Evolutionary conservation across 2,888 invertebrate genomes (phyloP).

Genomic region (Diarsia rubi): DNA sequence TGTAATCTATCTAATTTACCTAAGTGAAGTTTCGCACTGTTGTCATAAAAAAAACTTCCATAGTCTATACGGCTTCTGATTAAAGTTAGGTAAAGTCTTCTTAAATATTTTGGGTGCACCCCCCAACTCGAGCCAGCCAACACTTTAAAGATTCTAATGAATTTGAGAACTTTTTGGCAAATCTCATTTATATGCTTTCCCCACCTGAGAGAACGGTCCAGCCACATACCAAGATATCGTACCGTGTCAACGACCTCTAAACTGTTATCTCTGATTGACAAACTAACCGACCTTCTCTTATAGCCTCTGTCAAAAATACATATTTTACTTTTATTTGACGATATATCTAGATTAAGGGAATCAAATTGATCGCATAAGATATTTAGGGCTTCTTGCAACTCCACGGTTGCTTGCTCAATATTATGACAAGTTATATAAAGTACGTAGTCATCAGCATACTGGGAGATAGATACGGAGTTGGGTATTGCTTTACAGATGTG

Average conservation of each 20-base stretch:
- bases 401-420: background rate
- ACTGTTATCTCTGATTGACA: background rate
- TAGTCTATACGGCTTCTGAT: background rate
- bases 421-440: constrained; percentile 1
- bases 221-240: constrained; percentile 1
- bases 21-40: too few relatives aligned
- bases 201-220: background rate
- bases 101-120: background rate
- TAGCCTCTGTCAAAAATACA: constrained; percentile 4
- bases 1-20: too few relatives aligned
- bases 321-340: constrained; percentile 5
- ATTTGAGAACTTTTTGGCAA: background rate
- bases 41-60: background rate
- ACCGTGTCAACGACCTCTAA: background rate
- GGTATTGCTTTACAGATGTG: background rate
- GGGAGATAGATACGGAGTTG: background rate
- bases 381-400: background rate
- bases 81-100: background rate
- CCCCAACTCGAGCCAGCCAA: background rate
- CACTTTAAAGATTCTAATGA: constrained; percentile 1
- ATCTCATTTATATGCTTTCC: constrained; percentile 1
- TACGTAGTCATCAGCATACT: background rate
- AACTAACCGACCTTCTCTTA: background rate
- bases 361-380: background rate
- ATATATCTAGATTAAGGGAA: background rate